Percentiles rank a stretch among this genome's conserved stretches.
These are phyloP conservation scores for Cybosia mesomella DNA, from an alignment of 2,888 invertebrate species.

Conservation along the genomic window DNA sequence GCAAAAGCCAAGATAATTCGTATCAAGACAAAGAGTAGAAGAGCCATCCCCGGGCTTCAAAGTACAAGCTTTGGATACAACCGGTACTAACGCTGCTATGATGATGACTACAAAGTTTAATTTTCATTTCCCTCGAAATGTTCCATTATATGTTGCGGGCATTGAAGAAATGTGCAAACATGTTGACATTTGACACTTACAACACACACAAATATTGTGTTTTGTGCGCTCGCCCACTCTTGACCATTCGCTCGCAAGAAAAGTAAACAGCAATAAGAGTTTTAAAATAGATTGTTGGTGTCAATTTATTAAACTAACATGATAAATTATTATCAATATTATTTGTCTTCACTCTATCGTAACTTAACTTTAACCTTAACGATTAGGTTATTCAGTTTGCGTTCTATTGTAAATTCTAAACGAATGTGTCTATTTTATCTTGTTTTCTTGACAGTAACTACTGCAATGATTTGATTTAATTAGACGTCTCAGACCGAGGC, in stretches of 20 bases:
- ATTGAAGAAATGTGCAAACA: conserved; percentile 27
- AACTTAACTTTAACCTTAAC: not conserved
- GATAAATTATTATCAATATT: conserved; percentile 37
- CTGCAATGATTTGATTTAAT: not conserved
- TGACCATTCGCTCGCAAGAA: conserved; percentile 12
- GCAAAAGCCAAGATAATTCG: no score
- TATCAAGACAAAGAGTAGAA: no score
- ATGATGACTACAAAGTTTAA: not conserved
- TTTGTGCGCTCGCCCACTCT: conserved; percentile 24
- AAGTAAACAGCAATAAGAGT: conserved; percentile 27
- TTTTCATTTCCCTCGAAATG: conserved; percentile 15
- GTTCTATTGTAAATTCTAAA: not conserved
- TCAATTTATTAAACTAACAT: conserved; percentile 33
- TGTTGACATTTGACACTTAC: conserved; percentile 41
- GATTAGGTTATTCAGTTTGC: not conserved
- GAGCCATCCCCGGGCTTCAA: no score
- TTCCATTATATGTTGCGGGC: conserved; percentile 20
- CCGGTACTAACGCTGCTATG: no score
- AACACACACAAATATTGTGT: conserved; percentile 27
- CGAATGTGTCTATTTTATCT: conserved; percentile 5
- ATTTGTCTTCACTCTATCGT: conserved; percentile 23
- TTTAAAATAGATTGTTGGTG: conserved; percentile 33
- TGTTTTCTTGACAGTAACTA: not conserved
- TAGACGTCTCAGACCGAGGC: no score
- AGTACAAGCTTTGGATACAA: no score